Base-by-base conservation (phyloP, 2,797 vertebrate genomes). In the Sciurus carolinensis region DNA sequence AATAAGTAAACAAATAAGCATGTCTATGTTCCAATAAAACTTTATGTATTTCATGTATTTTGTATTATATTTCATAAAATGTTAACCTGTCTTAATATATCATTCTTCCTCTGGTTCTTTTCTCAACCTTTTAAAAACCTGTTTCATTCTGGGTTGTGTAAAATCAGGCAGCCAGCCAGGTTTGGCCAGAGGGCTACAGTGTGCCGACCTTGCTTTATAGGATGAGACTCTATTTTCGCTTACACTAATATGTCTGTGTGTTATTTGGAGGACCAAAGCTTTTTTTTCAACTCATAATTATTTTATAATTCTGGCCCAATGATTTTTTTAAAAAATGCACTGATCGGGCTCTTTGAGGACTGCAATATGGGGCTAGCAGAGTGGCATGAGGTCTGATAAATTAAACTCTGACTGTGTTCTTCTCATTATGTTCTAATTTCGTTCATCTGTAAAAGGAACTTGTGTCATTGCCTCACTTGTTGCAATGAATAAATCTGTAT, bases 281-380 rank as follows among this genome's bases (percentile, higher is more conserved):
- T 92, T 97, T 97, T 95, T 86, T 84, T 39, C 36, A 97, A 96
- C 54, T 84, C 91, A 94, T 42, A 97, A 82, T 12, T 97, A 97
- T 97, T 98, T 98, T 93, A 95, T 91, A 83, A 94, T 79, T 84
- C 66, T 97, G 94, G 57, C 33, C 92, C 77, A 80, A 54, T 96
- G 75, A 28, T 92, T 67, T 98, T 94, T 54, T 95, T 96, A 88
- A 52, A 62, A 96, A 88, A 73, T 93, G 64, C 85, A 59, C n/a
- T 20, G 83, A 98, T 97, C 91, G 81, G 89, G 0, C 93, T 97
- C 91, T 50, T 36, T 75, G 80, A 93, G 72, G 67, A 76, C n/a
- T 33, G 39, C 5, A 36, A 33, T 94, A 64, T 95, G 75, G 62
- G 50, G 94, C 77, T 97, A 96, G 84, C 73, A 86, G 94, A 88